Evolutionary conservation across 2,797 vertebrate genomes (phyloP), one percentile per base, ranked within the genome.

Genomic region (Tapirus indicus): DNA sequence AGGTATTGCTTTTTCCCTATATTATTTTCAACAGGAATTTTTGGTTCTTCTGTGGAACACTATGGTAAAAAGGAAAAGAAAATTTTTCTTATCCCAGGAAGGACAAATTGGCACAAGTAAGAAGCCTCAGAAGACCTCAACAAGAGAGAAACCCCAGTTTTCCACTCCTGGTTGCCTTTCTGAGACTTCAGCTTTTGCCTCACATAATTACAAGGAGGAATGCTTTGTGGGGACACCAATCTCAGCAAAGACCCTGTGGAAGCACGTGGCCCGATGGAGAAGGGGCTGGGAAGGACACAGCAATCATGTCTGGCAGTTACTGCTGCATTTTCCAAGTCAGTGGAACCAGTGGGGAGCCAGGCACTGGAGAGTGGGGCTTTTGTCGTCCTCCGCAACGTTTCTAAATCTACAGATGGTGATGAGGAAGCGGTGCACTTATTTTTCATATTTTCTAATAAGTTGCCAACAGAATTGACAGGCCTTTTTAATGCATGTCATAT

Each of bases 191-290:
- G 23, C 29, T 77, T 23, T 44, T 86, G 54, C n/a, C 25, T 86
- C 12, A 13, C 58, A 1, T 35, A 35, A 41, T 54, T 52, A n/a
- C 71, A 77, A 75, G 62, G 21, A 83, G 27, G 69, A 58, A 41
- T 17, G 29, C 54, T 82, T 32, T 6, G 56, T 41, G 41, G 58
- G 2, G 18, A 18, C 27, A n/a, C 1, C 1, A 12, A 0, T 64
- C 49, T 66, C 38, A 86, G 52, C 25, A 1, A 64, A 62, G 49
- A 54, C 5, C 64, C 56, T 12, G 4, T 18, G 72, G 35, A 64
- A 72, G 49, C 32, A 56, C 12, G 1, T 0, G 49, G 7, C 25
- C 4, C 0, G 0, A 49, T 54, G 1, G 71, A 29, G n/a, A 7
- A 20, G 25, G 32, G 12, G 7, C 17, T 35, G 83, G 35, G 49